Evolutionary conservation across 1,140 invertebrate species (phyloP), one percentile per base, ranked within the genome.

Genomic region (Paramacrobiotus metropolitanus): DNA sequence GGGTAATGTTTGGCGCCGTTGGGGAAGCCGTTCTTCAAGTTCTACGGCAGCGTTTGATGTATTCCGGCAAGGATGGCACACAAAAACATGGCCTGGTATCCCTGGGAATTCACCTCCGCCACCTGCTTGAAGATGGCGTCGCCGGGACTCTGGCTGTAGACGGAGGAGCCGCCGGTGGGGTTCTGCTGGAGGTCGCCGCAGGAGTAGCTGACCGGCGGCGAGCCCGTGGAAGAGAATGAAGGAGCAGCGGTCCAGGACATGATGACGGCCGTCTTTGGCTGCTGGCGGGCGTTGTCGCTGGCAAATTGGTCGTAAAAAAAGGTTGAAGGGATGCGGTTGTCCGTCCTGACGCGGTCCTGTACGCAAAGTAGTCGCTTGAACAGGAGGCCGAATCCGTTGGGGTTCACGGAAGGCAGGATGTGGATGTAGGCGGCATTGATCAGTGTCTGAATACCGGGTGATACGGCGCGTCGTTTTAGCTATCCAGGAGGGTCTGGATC

Each of bases 241-340:
- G 0, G 87, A 88, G 66, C 83, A 77, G 1, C 78, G 75, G 3
- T 81, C 93, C 93, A 98, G 34, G 84, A 76, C 80, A 97, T 97
- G 0, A 96, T 81, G 0, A 87, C 87, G 60, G 73, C 67, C 0
- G 91, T 95, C 76, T 98, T 93, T 1, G 86, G 85, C 72, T 89
- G 81, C 28, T 74, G 78, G 4, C 73, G 63, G 64, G 64, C 68
- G 69, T 85, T 87, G 40, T 77, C 75, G 70, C 79, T 65, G 62
- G 80, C 82, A 71, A 83, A 92, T 64, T 91, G 85, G 70, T 94
- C 87, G 0, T 94, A 94, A 70, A 99, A 99, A 74, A 98, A 94
- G n/a, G n/a, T n/a, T n/a, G n/a, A 97, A 1, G 98, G 76, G 72
- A 98, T 93, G 1, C 92, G 75, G 44, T 77, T 69, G 67, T 92